Base-by-base conservation (phyloP, 2,113 vertebrate genomes). In the Promerops cafer region DNA sequence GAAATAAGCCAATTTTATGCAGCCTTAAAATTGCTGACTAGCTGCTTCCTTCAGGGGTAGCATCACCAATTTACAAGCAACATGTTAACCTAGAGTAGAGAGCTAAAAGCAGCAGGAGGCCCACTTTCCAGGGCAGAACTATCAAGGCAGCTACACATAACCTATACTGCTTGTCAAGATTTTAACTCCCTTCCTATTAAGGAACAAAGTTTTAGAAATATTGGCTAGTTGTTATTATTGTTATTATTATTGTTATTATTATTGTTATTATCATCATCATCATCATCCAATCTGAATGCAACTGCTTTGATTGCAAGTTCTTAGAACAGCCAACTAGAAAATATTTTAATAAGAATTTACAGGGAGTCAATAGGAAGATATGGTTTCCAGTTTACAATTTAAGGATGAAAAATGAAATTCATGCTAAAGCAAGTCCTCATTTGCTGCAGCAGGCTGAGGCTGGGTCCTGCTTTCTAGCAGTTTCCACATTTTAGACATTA, bases 71-170 rank as follows among this genome's bases (percentile, higher is more conserved):
- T 66, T 37, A 53, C 45, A 30, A 78, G 53, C 35, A 64, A 20
- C 23, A 24, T 0, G 0, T 26, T 71, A 81, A 44, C 47, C 39
- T 26, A 6, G 0, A 2, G 15, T 3, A 23, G 11, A 59, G 35
- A 71, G n/a, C 57, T 44, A 39, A 60, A 72, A 39, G 59, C 63
- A 88, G 54, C 18, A 57, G 45, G 33, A 49, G 4, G 37, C 52
- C 6, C 27, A 7, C 16, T 85, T 70, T 28, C n/a, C 26, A n/a
- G 21, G 16, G 61, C 45, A n/a, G n/a, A 82, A 33, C 31, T 53
- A 40, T 35, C 40, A 65, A 52, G 47, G 37, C 45, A 84, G 47
- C 33, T 37, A 33, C 33, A 47, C 9, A 3, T 49, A 65, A 44
- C 31, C 13, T 40, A 3, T 15, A 27, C 9, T 60, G 7, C 31